A percentile compares a stretch with the other conserved stretches of the same genome.
phyloP scores from a whole-genome alignment of 2,113 vertebrate genomes.

The Semnornis frantzii region DNA sequence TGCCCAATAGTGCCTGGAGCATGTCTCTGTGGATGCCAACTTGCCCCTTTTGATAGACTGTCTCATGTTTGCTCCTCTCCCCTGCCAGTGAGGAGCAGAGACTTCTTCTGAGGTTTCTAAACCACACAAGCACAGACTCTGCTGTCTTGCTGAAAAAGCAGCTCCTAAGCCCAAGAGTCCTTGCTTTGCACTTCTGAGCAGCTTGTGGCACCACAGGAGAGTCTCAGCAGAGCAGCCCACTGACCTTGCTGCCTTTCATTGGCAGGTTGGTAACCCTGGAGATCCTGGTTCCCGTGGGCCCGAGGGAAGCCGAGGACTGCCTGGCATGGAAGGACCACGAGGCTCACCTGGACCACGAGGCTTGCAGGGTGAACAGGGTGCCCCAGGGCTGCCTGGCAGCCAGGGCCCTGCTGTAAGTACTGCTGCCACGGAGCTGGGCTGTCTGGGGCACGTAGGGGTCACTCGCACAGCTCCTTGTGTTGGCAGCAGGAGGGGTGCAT shows the following conservation, averaged over 20 bases:
- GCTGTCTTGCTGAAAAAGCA: neutral
- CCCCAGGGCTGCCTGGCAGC: conserved; percentile 86
- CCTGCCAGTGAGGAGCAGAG: neutral
- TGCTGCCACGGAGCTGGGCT: neutral
- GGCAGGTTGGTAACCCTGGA: conserved; percentile 86
- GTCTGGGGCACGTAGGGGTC: neutral
- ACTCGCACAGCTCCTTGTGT: neutral
- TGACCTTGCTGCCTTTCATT: neutral
- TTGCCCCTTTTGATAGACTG: neutral
- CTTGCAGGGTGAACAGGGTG: conserved; percentile 92
- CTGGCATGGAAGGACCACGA: conserved; percentile 88
- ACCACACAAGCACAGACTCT: neutral
- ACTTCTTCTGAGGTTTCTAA: neutral
- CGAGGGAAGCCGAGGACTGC: conserved; percentile 89
- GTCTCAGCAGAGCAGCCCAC: fast-evolving
- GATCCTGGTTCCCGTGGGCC: conserved; percentile 88
- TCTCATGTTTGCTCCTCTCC: neutral
- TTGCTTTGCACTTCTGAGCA: neutral
- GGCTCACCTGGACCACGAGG: conserved; percentile 89
- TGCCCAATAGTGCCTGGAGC: neutral
- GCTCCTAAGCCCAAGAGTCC: neutral
- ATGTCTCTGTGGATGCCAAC: neutral
- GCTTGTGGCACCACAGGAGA: neutral
- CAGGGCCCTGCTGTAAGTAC: conserved; percentile 90
- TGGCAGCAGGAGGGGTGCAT: fast-evolving